Evolutionary conservation across 2,888 invertebrate genomes (phyloP), one percentile per base, ranked within the genome.

Genomic region (Acanthacorydalis orientalis): DNA sequence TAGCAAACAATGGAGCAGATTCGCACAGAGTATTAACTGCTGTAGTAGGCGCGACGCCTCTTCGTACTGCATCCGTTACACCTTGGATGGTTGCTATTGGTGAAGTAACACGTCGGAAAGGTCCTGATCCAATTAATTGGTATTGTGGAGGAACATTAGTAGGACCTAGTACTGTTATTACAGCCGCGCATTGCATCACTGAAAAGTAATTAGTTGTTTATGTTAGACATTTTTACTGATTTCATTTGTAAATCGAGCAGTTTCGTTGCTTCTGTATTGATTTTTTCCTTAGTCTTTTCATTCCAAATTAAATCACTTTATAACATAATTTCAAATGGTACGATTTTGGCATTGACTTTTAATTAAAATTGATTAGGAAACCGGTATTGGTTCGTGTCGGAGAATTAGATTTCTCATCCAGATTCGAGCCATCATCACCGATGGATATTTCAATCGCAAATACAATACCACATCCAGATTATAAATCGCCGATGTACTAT

Each of bases 31-130:
- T 23, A n/a, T 14, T 37, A 32, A 50, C 43, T 15, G 48, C 51
- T 11, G 50, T 47, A 16, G 49, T 54, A 12, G 55, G 54, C 15
- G 55, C 55, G 14, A 48, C 53, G 23, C 50, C 56, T n/a, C 44
- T 53, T 1, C 42, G 51, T 14, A 50, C 54, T 2, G 52, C 53
- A 12, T 48, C 51, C 8, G 50, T 48, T 14, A 51, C 51, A 23
- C 56, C 56, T 9, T 56, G 56, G 56, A 56, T 55, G 53, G 55
- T 53, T 14, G 56, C 55, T 1, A 43, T 56, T 12, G 56, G 56
- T 7, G 51, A 54, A 49, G 3, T 2, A 23, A 23, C 23, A 23
- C 47, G 47, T 34, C 16, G 43, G 12, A 37, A 31, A 4, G 39
- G 46, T 8, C 43, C 49, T 3, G 37, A 46, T 7, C 37, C 51